phyloP scores from a whole-genome alignment of 2,888 invertebrate species.

The Oligia latruncula region DNA sequence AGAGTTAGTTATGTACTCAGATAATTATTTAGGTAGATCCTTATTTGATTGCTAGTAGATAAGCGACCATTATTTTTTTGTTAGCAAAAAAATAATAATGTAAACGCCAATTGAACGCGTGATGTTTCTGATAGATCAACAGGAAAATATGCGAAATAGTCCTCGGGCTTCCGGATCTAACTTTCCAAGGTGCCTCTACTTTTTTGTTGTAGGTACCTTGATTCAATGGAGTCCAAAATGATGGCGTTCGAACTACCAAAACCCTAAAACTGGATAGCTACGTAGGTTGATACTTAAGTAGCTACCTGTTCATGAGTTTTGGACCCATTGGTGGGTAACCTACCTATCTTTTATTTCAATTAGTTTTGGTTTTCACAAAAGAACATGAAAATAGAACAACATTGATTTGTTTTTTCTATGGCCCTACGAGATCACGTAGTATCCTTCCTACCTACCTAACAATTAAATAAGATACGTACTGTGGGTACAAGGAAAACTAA shows the following conservation, averaged over 20 bases:
- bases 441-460: background rate
- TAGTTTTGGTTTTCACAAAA: background rate
- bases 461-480: background rate
- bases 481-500: slow-evolving; percentile 24
- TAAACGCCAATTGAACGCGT: background rate
- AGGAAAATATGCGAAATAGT: background rate
- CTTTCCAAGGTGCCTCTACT: background rate
- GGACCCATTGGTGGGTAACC: no score
- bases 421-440: background rate
- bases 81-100: no score
- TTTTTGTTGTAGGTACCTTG: background rate
- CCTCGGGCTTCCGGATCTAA: background rate
- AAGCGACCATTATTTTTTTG: background rate
- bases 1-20: background rate
- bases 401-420: background rate
- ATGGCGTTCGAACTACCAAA: background rate
- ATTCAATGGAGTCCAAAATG: background rate
- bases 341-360: background rate
- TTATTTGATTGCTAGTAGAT: background rate
- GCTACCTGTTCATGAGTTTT: background rate
- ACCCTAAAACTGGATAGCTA: background rate
- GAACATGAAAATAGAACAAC: background rate
- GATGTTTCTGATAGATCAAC: background rate
- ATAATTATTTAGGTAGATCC: background rate
- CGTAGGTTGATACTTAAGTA: background rate